phyloP scores from a whole-genome alignment of 2,113 vertebrate species.

The Trachemys scripta region DNA sequence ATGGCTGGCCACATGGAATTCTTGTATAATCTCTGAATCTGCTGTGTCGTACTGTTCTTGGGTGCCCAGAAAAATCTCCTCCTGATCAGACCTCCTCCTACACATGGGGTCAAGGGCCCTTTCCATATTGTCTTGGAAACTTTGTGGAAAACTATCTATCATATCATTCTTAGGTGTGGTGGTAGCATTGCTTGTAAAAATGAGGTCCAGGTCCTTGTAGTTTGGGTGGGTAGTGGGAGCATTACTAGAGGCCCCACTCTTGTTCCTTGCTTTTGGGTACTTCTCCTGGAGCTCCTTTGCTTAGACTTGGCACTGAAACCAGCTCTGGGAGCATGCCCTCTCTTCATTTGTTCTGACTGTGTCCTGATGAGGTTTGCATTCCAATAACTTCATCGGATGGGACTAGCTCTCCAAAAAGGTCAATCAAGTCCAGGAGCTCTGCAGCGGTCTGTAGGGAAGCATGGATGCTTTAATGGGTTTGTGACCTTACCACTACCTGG shows the following conservation, averaged over 20 bases:
- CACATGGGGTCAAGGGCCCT: background rate
- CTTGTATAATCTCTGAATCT: no score
- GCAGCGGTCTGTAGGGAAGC: background rate
- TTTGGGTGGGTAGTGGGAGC: background rate
- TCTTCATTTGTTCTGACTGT: background rate
- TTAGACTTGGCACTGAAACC: background rate
- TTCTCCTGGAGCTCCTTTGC: background rate
- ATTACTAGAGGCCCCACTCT: background rate
- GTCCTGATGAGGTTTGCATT: background rate
- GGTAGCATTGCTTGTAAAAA: background rate
- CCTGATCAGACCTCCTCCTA: no score
- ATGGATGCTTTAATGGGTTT: background rate
- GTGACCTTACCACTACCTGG: background rate
- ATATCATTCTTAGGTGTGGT: background rate
- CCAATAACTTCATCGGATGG: background rate
- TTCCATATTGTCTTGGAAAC: background rate
- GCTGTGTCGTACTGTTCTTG: no score
- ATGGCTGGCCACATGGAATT: no score
- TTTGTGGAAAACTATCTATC: rapidly evolving
- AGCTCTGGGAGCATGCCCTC: background rate
- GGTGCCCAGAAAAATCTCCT: no score
- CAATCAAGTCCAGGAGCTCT: background rate
- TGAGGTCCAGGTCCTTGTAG: background rate
- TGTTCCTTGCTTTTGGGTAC: background rate
- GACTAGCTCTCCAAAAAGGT: background rate